Percentiles rank a stretch among this genome's conserved stretches.
Conservation (phyloP, 2,113 vertebrate genomes). For the western clawed frog (Xenopus tropicalis) region DNA sequence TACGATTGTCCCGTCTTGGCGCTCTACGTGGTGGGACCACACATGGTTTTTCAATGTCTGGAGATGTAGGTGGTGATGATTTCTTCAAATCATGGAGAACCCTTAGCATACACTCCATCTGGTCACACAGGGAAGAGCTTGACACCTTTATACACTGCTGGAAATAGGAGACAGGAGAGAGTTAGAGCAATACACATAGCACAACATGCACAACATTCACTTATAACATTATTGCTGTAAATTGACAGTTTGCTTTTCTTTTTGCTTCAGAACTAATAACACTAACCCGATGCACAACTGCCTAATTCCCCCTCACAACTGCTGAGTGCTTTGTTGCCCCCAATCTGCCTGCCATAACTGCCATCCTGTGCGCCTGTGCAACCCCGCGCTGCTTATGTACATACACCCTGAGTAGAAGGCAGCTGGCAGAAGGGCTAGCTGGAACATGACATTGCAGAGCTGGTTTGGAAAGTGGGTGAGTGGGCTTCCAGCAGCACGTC, state of each 20-base stretch:
- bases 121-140: constrained; percentile 61
- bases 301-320: no score
- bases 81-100: constrained; percentile 68
- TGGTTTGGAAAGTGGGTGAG: constrained; percentile 12
- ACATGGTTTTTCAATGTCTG: constrained; percentile 47
- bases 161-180: constrained; percentile 41
- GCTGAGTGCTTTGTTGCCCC: no score
- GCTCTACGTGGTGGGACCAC: constrained; percentile 47
- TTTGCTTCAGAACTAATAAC: no score
- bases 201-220: neutral
- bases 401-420: neutral
- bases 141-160: constrained; percentile 78
- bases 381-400: no score
- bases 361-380: no score
- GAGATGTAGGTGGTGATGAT: constrained; percentile 22
- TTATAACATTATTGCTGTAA: neutral
- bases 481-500: constrained; percentile 17
- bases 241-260: no score
- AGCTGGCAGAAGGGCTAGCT: constrained; percentile 2
- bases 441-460: constrained; percentile 5
- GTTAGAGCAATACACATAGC: constrained; percentile 6
- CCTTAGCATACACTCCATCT: constrained; percentile 75
- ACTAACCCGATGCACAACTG: no score
- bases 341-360: no score
- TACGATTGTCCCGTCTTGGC: constrained; percentile 57